Evolutionary conservation across 2,888 invertebrate species (phyloP), one percentile per base, ranked within the genome.

Genomic region (Gastrophysa polygoni): DNA sequence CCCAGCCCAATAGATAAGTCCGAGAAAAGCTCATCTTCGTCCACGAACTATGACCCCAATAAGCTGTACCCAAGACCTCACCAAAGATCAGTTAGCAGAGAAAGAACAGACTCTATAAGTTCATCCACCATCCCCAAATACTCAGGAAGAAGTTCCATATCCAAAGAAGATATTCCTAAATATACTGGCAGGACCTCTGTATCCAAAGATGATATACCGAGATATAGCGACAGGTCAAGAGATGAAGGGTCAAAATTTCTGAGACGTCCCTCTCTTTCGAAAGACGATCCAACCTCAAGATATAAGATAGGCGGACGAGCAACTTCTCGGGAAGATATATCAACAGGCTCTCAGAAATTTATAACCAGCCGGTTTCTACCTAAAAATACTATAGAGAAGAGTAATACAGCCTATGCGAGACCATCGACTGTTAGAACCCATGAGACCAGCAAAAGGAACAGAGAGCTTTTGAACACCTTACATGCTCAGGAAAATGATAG

Each of bases 1-100:
- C 82, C 85, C 11, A 88, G 87, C 75, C 85, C 87, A 63, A 77
- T 80, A 68, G 84, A 74, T 14, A 71, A 71, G 67, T 69, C 74
- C 4, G 78, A 77, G 49, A 76, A 73, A 59, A 84, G 84, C 72
- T 85, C 85, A 78, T 82, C 85, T 77, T 66, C 71, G 1, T 68
- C 71, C 7, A 81, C 83, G 71, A 85, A 84, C 66, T 85, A 81
- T 73, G 84, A 84, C 44, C 54, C 64, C 72, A 80, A 78, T 52
- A 84, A 86, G 77, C 74, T 86, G 44, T 87, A 86, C 72, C 84
- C 86, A 29, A 81, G 84, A 18, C 78, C 76, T 1, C 76, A 78
- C 34, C 73, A 76, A 18, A 70, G 78, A 65, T 77, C 79, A 3
- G 73, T 70, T 10, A 80, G 80, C 61, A 71, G 79, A 59, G 81